Percentiles rank a stretch among this genome's conserved stretches.
Evolutionary conservation across 2,113 vertebrate genomes (phyloP).

Genomic region (Stegastes partitus): DNA sequence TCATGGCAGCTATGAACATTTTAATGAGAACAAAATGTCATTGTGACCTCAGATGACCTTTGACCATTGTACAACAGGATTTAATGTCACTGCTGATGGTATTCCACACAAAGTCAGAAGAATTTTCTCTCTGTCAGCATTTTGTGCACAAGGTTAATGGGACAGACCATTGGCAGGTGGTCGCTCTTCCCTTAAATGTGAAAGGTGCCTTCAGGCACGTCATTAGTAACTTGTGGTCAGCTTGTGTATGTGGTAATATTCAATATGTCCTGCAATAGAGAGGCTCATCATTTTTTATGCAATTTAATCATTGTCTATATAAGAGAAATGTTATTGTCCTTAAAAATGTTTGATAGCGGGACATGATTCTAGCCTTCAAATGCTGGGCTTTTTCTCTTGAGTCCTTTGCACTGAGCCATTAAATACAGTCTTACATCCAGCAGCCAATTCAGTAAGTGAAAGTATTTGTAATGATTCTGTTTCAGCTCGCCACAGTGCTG

Average conservation of each 20-base stretch:
- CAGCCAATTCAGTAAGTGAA: conserved; percentile 66
- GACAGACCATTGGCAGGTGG: conserved; percentile 9
- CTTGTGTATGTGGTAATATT: background rate
- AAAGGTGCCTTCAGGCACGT: background rate
- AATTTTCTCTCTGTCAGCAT: conserved; percentile 35
- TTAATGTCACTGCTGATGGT: conserved; percentile 28
- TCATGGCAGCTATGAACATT: conserved; percentile 43
- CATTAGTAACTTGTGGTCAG: conserved; percentile 8
- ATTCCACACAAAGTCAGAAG: conserved; percentile 8
- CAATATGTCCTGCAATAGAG: background rate
- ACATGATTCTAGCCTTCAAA: conserved; percentile 20
- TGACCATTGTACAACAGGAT: background rate
- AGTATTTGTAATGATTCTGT: conserved; percentile 71
- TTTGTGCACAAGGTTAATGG: background rate
- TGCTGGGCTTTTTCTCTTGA: background rate
- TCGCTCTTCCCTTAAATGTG: background rate
- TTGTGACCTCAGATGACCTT: conserved; percentile 37
- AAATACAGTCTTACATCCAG: conserved; percentile 61
- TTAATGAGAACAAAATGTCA: conserved; percentile 15
- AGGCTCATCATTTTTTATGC: background rate
- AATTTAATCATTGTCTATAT: conserved; percentile 3
- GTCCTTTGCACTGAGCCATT: conserved; percentile 24
- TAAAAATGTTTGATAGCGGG: background rate
- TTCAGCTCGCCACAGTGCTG: conserved; percentile 60
- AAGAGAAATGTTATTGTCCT: background rate